Percentiles rank a stretch among this genome's conserved stretches.
These are phyloP conservation scores for Drosophila busckii DNA, from an alignment of 1,140 invertebrate genomes.

Conservation along the genomic window DNA sequence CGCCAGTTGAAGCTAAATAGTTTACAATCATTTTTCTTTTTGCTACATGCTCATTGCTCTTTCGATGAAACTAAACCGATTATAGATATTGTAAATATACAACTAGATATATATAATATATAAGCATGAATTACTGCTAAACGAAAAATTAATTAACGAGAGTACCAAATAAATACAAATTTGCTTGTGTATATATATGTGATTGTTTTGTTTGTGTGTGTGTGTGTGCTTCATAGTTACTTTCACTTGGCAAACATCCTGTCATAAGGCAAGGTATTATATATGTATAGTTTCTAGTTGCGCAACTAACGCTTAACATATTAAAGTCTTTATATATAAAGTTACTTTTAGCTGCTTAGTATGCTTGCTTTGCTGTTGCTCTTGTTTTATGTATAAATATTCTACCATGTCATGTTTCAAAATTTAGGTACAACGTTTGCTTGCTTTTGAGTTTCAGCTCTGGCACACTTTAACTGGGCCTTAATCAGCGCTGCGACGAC, in stretches of 20 bases:
- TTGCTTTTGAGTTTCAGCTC: constrained; percentile 25
- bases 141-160: constrained; percentile 20
- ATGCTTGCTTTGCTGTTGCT: not conserved
- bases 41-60: constrained; percentile 46
- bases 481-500: too few relatives aligned
- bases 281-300: constrained; percentile 19
- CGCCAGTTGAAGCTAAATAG: constrained; percentile 70
- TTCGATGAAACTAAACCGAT: constrained; percentile 50
- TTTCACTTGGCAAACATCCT: constrained; percentile 32
- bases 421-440: constrained; percentile 62
- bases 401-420: constrained; percentile 43
- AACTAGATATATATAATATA: constrained; percentile 8
- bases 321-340: constrained; percentile 9
- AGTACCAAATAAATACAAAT: constrained; percentile 43
- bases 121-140: constrained; percentile 36
- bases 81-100: constrained; percentile 36
- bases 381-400: constrained; percentile 21
- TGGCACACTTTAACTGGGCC: not conserved
- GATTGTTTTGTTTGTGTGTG: constrained; percentile 2
- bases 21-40: constrained; percentile 28
- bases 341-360: not conserved
- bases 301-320: constrained; percentile 10
- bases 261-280: constrained; percentile 36
- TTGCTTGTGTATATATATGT: constrained; percentile 21
- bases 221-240: constrained; percentile 5